Percentiles rank a stretch among this genome's conserved stretches.
phyloP scores from a whole-genome alignment of 2,888 invertebrate species.

The Agrypnus murinus region DNA sequence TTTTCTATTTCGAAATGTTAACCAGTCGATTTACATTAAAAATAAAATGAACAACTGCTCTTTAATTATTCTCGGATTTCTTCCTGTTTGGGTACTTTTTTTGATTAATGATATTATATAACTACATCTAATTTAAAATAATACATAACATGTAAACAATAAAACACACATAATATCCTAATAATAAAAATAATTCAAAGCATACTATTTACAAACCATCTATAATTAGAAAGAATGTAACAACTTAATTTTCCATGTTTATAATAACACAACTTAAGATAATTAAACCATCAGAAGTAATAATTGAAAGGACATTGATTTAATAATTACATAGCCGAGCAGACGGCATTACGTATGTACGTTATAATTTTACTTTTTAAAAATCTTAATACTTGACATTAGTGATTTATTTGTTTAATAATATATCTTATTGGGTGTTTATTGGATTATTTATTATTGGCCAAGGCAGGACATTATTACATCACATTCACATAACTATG shows the following conservation, averaged over 20 bases:
- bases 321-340: slow-evolving; percentile 6
- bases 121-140: too few relatives aligned
- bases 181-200: too few relatives aligned
- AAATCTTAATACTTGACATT: slow-evolving; percentile 12
- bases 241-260: slow-evolving; percentile 5
- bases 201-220: too few relatives aligned
- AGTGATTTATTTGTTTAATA: slow-evolving; percentile 6
- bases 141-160: too few relatives aligned
- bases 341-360: neutral
- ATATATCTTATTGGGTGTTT: slow-evolving; percentile 5
- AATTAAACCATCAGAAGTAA: neutral
- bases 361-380: neutral
- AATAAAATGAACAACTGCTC: too few relatives aligned
- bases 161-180: too few relatives aligned
- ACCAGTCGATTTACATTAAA: too few relatives aligned
- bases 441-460: slow-evolving; percentile 8
- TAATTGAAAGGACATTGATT: slow-evolving; percentile 19
- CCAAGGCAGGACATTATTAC: slow-evolving; percentile 4
- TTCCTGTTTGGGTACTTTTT: too few relatives aligned
- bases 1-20: too few relatives aligned
- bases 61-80: too few relatives aligned
- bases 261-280: neutral
- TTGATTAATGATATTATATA: too few relatives aligned
- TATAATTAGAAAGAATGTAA: neutral
- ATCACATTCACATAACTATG: neutral